Base-by-base conservation (phyloP, 2,113 vertebrate genomes). In the Lathamus discolor region DNA sequence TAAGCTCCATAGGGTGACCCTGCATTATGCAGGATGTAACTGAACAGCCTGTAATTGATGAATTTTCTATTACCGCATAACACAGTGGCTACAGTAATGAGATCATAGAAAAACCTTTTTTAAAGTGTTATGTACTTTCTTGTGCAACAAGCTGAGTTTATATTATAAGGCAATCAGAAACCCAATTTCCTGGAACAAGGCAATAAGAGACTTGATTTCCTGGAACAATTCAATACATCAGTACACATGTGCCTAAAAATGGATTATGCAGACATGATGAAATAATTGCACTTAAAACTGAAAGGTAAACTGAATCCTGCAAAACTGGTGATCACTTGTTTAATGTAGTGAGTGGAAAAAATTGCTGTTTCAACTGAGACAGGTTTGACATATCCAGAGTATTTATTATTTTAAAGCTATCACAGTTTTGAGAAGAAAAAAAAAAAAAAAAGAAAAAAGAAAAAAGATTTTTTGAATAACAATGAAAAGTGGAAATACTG, bases 1-100 rank as follows among this genome's bases (percentile, higher is more conserved):
- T 91, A 79, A 93, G 67, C 74, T 93, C 77, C 69, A 89, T 89
- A 96, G 92, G 88, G 83, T 92, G 91, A 96, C 86, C 95, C 83
- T 85, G 81, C 63, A 17, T 85, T 89, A 81, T 49, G 89, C 77
- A 94, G 95, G 91, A 92, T 94, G 63, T 91, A 76, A 77, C 81
- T 69, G 81, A 94, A 82, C 92, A 95, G 92, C 69, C 37, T 8
- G 70, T 92, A 91, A 96, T 95, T 93, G 92, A 93, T 89, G 95
- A 86, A 81, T 55, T 92, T 97, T 93, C 95, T 88, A 96, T 95
- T 95, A 91, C 92, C 70, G 41, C 87, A 76, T 77, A 80, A 63
- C n/a, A 79, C 62, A 86, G 55, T 39, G 44, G 5, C 1, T 84
- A 62, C 74, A 76, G 74, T 22, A 93, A 85, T 94, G 96, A 96